Evolutionary conservation across 2,113 vertebrate species (phyloP).

Genomic region (Podarcis cretensis): DNA sequence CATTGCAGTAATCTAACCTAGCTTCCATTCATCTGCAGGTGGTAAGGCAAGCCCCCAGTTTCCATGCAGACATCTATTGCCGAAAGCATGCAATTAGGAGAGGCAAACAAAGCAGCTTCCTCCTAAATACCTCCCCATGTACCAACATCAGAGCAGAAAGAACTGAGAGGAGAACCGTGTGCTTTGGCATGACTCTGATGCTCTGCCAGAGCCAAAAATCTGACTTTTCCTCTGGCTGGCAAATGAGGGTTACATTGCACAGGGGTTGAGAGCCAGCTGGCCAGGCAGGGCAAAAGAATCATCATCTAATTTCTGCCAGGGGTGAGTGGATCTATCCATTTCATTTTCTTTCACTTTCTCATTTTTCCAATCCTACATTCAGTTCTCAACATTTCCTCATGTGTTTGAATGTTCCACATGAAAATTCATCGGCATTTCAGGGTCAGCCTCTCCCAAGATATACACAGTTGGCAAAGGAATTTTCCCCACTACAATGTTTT

Average conservation of each 20-base stretch:
- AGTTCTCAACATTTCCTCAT: too few species aligned
- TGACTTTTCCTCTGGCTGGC: neutral
- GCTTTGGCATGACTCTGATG: neutral
- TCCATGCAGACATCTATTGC: neutral
- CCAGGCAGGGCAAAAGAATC: neutral
- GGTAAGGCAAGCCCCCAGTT: neutral
- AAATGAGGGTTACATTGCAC: neutral
- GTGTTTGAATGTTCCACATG: too few species aligned
- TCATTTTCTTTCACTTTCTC: too few species aligned
- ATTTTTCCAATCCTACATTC: too few species aligned
- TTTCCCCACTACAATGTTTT: too few species aligned
- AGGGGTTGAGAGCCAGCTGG: neutral
- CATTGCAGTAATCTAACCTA: neutral
- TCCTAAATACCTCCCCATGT: neutral
- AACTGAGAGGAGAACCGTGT: neutral
- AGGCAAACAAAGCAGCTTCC: neutral
- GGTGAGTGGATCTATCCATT: too few species aligned
- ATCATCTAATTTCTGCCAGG: neutral
- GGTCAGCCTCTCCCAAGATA: too few species aligned
- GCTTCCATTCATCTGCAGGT: neutral
- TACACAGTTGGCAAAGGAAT: too few species aligned
- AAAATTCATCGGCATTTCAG: too few species aligned
- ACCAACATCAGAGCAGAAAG: neutral
- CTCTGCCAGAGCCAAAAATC: neutral
- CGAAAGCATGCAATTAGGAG: neutral